Evolutionary conservation across 1,140 invertebrate species (phyloP), one percentile per base, ranked within the genome.

Genomic region (Drosophila baimaii): DNA sequence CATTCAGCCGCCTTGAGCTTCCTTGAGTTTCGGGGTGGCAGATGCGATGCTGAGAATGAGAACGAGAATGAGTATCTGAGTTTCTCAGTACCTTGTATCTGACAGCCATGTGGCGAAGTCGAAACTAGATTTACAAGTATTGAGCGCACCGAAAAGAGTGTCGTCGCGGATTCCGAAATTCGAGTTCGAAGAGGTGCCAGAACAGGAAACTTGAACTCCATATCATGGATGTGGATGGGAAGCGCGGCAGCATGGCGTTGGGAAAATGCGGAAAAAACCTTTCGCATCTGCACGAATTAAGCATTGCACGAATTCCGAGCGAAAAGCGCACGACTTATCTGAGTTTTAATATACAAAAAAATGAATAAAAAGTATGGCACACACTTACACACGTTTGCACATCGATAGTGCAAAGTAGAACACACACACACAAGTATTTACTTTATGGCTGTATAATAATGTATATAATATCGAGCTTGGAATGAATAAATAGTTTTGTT

Each of bases 41-140:
- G 41, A 71, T 49, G 37, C 43, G 47, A 31, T 7, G 25, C 47
- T 21, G 29, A 10, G 19, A 33, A 33, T 31, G 29, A 52, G 49
- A 52, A 52, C 8, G 25, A 47, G 39, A 54, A 55, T 71, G 12
- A 54, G 35, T 21, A 39, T 49, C 56, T 47, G 25, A 49, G 25
- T 17, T 27, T 35, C 21, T 33, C 12, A 51, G 47, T 61, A 62
- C 8, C 49, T 49, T 27, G 12, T 33, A 35, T 63, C 58, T 51
- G 41, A 51, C 44, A 47, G 70, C 35, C 37, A 44, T 52, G 46
- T 39, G 64, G 54, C 51, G 2, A 63, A 64, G 41, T 63, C 35
- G 64, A 84, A 85, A 86, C 82, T 66, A 89, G 82, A 86, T 88
- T 86, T 86, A 86, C 82, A 83, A 89, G 70, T 88, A 83, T 83